phyloP scores from a whole-genome alignment of 1,140 invertebrate genomes.

The Triops longicaudatus region DNA sequence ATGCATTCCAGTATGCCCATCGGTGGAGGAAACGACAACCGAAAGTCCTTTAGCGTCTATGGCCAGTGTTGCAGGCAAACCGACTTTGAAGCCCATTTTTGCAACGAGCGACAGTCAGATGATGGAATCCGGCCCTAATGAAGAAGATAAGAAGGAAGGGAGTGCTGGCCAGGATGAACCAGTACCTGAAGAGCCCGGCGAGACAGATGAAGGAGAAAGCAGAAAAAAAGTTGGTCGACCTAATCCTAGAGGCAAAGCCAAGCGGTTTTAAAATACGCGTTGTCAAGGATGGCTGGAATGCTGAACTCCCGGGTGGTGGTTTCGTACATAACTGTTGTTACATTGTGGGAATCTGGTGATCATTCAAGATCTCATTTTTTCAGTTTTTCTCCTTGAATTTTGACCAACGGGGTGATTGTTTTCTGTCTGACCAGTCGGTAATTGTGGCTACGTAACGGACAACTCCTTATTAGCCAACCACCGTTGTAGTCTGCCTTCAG shows the following conservation, averaged over 20 bases:
- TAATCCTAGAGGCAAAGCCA: not conserved
- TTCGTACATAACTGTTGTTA: not conserved
- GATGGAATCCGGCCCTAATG: not conserved
- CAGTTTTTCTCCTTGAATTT: not conserved
- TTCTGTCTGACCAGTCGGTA: no score
- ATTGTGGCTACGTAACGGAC: no score
- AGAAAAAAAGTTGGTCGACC: slow-evolving; percentile 1
- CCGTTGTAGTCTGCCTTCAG: no score
- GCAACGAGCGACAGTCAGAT: not conserved
- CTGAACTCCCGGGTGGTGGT: not conserved
- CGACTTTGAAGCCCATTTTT: not conserved
- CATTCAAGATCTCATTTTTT: not conserved
- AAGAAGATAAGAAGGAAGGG: not conserved
- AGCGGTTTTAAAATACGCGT: not conserved
- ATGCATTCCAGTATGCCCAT: not conserved
- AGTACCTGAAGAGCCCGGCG: not conserved
- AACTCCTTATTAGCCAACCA: no score
- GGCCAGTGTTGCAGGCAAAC: not conserved
- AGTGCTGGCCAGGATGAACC: not conserved
- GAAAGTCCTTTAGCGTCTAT: not conserved
- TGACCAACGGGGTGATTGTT: no score
- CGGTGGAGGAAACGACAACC: not conserved
- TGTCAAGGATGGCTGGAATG: not conserved
- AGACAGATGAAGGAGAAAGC: slow-evolving; percentile 11
- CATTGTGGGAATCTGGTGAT: no score